Evolutionary conservation across 35 echinoderm and acorn worm genomes (phyloP), one percentile per base, ranked within the genome.

Genomic region (Anneissia japonica): DNA sequence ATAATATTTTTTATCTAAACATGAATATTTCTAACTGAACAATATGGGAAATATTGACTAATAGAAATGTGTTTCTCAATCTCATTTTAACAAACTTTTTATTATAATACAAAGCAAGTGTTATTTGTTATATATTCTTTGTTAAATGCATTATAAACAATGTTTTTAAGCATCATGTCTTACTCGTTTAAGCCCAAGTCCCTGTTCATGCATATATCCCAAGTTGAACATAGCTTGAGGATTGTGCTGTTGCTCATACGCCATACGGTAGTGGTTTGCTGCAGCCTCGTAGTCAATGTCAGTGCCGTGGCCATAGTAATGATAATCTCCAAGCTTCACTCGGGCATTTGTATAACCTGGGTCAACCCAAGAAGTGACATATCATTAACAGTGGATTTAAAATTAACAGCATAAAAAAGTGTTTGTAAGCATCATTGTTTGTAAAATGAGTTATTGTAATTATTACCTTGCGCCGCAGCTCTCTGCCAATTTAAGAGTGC

Each of bases 161-260:
- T 72, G n/a, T 72, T 72, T n/a, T 72, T n/a, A 72, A 16, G 14
- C 21, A 37, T 84, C 0, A n/a, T 21, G 31, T 35, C 90, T 82
- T 94, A 99, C 96, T 87, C 82, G 93, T 86, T 99, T 99, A 77
- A 99, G 91, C 28, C 96, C 96, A 11, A 99, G 73, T 89, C 96
- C 96, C 78, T 82, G 64, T 36, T 99, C 96, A 77, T 99, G 96
- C 96, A 99, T 99, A 74, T 99, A 99, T 37, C 96, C 96, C 46
- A 99, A 38, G 77, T 94, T 99, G 79, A 99, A 99, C 96, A 99
- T 99, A 26, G 96, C 96, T 80, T 99, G 96, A 2, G 96, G 92
- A 85, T 87, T 99, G 75, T 94, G 96, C 38, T 99, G 96, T 77
- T 99, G 96, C 74, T 99, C 92, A 39, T 89, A 99, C 16, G 96